Percentiles rank a stretch among this genome's conserved stretches.
Evolutionary conservation across 2,888 invertebrate species (phyloP).

Genomic region (Drosophila cyrtoloma): DNA sequence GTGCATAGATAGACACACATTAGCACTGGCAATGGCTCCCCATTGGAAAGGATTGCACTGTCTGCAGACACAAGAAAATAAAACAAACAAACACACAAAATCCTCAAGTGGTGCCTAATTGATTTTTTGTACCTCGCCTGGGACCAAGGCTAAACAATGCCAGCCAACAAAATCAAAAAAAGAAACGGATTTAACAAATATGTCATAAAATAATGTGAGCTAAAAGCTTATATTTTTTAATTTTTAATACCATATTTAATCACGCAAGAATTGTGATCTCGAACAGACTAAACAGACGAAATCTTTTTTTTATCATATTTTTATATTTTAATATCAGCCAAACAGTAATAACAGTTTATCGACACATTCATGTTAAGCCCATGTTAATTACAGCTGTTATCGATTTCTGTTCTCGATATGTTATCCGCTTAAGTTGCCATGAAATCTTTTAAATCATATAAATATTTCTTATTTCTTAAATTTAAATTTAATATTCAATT

Average conservation of each 20-base stretch:
- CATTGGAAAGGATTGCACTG: conserved; percentile 36
- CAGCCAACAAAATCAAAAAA: not conserved
- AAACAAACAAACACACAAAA: not conserved
- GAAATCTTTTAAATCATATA: not conserved
- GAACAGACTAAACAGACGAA: too few relatives aligned
- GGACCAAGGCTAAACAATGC: not conserved
- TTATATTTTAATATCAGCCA: not conserved
- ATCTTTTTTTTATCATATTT: too few relatives aligned
- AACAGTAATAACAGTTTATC: not conserved
- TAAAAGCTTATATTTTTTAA: not conserved
- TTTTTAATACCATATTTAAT: not conserved
- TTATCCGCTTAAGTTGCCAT: not conserved
- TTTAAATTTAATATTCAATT: not conserved
- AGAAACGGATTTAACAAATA: not conserved
- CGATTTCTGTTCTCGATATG: not conserved
- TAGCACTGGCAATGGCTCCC: conserved; percentile 22
- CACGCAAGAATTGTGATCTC: not conserved
- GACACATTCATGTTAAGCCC: not conserved
- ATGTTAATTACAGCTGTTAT: not conserved
- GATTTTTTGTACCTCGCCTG: conserved; percentile 5
- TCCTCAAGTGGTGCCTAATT: conserved; percentile 36
- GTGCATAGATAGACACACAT: conserved; percentile 30
- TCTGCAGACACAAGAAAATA: conserved; percentile 5
- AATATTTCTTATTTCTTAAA: not conserved
- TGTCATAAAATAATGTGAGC: not conserved